Conservation (phyloP, 1,140 invertebrate species). For the Panagrolaimus sp. region DNA sequence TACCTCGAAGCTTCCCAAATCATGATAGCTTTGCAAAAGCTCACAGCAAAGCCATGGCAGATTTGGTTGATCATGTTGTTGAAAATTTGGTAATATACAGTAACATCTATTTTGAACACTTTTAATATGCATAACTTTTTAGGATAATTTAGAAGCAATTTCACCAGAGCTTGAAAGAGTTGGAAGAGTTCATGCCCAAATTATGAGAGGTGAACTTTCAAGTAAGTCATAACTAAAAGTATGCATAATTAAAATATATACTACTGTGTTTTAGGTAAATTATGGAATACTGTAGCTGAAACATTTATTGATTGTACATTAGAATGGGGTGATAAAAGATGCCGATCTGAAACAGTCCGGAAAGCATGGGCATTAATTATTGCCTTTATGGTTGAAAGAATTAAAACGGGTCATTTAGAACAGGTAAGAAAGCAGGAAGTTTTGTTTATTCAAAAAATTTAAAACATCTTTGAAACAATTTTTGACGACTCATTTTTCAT, state of each 20-base stretch:
- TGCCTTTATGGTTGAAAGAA: constrained; percentile 56
- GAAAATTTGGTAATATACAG: constrained; percentile 37
- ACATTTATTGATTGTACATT: constrained; percentile 58
- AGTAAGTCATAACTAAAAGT: constrained; percentile 30
- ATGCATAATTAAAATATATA: not conserved
- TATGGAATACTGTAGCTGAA: constrained; percentile 56
- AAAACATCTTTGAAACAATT: no score
- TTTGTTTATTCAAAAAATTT: no score
- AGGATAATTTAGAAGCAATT: constrained; percentile 50
- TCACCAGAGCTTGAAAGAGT: constrained; percentile 44
- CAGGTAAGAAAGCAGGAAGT: constrained; percentile 45
- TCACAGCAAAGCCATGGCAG: constrained; percentile 51
- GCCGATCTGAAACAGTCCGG: constrained; percentile 31
- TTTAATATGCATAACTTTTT: no score
- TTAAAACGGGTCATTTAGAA: constrained; percentile 55
- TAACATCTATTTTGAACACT: no score
- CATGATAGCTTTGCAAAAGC: constrained; percentile 52
- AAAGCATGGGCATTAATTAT: constrained; percentile 53
- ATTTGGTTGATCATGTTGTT: constrained; percentile 54
- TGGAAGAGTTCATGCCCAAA: constrained; percentile 48
- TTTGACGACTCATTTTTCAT: no score
- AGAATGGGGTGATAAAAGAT: constrained; percentile 55
- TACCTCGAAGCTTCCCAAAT: constrained; percentile 48
- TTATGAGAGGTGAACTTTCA: constrained; percentile 48
- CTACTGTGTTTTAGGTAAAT: constrained; percentile 53